Evolutionary conservation across 2,888 invertebrate genomes (phyloP).

Genomic region (Petrophora chlorosata): DNA sequence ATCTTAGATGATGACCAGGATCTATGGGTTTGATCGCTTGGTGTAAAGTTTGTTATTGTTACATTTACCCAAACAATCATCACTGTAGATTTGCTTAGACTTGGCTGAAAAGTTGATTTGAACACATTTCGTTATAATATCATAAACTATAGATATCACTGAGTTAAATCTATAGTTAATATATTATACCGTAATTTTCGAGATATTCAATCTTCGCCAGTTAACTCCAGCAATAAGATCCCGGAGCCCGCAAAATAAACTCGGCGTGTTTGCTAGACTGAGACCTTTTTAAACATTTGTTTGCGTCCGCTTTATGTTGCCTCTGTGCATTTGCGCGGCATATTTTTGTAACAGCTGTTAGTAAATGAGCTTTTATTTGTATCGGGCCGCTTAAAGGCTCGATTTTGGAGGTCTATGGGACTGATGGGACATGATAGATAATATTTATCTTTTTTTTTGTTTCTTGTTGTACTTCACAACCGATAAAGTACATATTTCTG

Average conservation of each 20-base stretch:
- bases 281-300: conserved; percentile 28
- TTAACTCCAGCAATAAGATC: conserved; percentile 41
- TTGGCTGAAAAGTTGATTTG: too few relatives aligned
- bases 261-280: conserved; percentile 18
- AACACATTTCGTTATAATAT: too few relatives aligned
- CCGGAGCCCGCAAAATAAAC: conserved; percentile 30
- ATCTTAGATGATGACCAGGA: too few relatives aligned
- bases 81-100: too few relatives aligned
- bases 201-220: conserved; percentile 8
- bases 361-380: conserved; percentile 18
- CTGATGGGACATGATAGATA: background rate
- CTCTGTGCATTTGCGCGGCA: conserved; percentile 22
- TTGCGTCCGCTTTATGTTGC: conserved; percentile 19
- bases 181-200: background rate
- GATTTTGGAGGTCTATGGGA: background rate
- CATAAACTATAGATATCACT: too few relatives aligned
- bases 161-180: too few relatives aligned
- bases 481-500: too few relatives aligned
- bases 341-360: conserved; percentile 23
- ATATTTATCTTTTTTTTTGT: background rate
- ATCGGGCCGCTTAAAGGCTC: background rate
- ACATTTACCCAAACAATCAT: too few relatives aligned
- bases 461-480: too few relatives aligned
- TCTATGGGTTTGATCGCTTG: too few relatives aligned
- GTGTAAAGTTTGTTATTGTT: too few relatives aligned